Percentiles rank a stretch among this genome's conserved stretches.
Conservation (phyloP, 2,888 invertebrate species). For the Octodonta nipae region DNA sequence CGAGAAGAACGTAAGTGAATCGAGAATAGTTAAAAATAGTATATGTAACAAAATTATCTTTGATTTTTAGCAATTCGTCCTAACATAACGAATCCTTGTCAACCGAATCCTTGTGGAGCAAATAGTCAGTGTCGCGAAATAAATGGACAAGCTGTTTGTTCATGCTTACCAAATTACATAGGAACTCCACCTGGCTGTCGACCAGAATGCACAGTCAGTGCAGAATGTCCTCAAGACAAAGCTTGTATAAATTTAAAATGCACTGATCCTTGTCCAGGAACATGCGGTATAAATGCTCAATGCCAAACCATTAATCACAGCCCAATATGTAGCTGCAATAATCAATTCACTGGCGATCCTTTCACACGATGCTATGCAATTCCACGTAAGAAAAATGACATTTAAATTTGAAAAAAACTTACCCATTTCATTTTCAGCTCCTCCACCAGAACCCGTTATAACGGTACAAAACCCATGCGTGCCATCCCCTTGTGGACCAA, state of each 20-base stretch:
- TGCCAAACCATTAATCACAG: constrained; percentile 67
- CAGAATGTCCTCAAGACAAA: constrained; percentile 57
- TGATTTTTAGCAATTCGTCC: too few species aligned
- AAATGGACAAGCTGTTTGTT: constrained; percentile 49
- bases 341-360: constrained; percentile 45
- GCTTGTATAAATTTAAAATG: constrained; percentile 69
- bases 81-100: constrained; percentile 53
- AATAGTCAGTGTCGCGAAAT: constrained; percentile 45
- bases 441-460: constrained; percentile 22
- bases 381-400: constrained; percentile 1
- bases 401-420: neutral
- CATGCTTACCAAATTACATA: constrained; percentile 48
- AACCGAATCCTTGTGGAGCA: constrained; percentile 66
- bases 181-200: constrained; percentile 57
- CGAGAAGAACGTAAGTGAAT: constrained; percentile 21
- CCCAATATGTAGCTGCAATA: constrained; percentile 54
- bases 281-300: constrained; percentile 59
- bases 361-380: constrained; percentile 45
- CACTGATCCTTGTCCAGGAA: constrained; percentile 62
- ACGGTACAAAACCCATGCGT: constrained; percentile 51
- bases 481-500: constrained; percentile 67
- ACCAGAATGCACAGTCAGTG: constrained; percentile 54
- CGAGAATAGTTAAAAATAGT: neutral
- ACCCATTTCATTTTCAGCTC: constrained; percentile 15
- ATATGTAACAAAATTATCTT: constrained; percentile 3